Percentiles rank a stretch among this genome's conserved stretches.
phyloP scores from a whole-genome alignment of 2,888 invertebrate genomes.

The Strigamia transsilvanica region DNA sequence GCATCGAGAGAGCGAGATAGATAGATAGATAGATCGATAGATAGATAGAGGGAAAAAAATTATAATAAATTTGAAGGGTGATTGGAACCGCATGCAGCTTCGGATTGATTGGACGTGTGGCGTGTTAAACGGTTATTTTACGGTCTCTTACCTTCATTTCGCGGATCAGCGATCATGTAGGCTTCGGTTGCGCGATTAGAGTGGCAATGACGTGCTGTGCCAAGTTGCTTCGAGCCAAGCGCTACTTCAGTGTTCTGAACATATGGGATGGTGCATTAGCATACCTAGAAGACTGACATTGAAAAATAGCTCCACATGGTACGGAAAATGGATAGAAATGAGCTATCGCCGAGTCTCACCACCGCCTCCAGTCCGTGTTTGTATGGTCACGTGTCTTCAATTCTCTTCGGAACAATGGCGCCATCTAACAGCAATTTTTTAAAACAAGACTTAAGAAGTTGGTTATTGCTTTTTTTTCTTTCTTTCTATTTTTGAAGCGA shows the following conservation, averaged over 20 bases:
- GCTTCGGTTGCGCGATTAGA: not conserved
- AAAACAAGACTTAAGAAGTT: too few relatives aligned
- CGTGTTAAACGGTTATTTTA: not conserved
- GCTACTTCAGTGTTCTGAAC: not conserved
- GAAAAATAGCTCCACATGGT: not conserved
- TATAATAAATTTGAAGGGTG: too few relatives aligned
- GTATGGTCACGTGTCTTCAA: not conserved
- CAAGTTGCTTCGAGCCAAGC: not conserved
- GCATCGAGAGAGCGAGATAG: too few relatives aligned
- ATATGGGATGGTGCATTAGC: not conserved
- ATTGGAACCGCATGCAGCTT: too few relatives aligned
- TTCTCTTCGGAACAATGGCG: not conserved
- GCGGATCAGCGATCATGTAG: not conserved
- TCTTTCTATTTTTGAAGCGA: too few relatives aligned
- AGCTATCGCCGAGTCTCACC: not conserved
- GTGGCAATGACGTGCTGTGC: not conserved
- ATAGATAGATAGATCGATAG: too few relatives aligned
- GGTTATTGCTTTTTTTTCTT: too few relatives aligned
- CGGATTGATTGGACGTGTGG: not conserved
- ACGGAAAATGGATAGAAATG: not conserved
- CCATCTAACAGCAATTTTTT: not conserved
- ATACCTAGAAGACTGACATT: not conserved
- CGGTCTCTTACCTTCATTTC: conserved; percentile 2
- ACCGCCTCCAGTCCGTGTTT: not conserved
- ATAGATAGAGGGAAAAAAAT: too few relatives aligned